Conservation (phyloP, 2,113 vertebrate species). For the Cromileptes altivelis region DNA sequence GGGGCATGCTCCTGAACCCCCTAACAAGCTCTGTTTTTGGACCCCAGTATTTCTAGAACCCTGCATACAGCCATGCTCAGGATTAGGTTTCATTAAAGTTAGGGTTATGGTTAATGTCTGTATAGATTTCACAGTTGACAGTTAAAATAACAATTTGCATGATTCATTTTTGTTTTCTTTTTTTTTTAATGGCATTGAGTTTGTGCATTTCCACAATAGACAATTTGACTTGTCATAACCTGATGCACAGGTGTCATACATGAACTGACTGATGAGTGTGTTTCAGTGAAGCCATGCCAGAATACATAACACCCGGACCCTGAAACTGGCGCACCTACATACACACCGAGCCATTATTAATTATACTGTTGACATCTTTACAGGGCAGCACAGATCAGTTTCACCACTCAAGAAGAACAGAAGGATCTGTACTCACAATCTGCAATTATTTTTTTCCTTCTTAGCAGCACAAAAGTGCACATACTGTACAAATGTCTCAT, state of each 20-base stretch:
- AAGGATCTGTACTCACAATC: background rate
- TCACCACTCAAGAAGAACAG: background rate
- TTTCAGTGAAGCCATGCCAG: background rate
- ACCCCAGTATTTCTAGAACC: too few relatives aligned
- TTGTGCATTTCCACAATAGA: background rate
- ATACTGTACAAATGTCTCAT: constrained; percentile 1
- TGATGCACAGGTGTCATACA: background rate
- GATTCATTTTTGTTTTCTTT: background rate
- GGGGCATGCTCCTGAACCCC: too few relatives aligned
- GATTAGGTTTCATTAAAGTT: background rate
- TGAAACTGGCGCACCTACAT: constrained; percentile 3
- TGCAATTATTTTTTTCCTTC: too few relatives aligned
- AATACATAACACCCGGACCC: background rate
- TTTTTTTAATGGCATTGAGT: background rate
- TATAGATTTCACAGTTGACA: background rate
- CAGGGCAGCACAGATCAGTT: background rate
- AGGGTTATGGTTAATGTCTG: background rate
- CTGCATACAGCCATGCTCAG: background rate
- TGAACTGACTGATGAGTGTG: background rate
- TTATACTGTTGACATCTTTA: background rate
- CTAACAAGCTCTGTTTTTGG: too few relatives aligned
- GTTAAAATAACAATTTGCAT: background rate
- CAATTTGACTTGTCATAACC: background rate
- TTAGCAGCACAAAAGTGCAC: background rate
- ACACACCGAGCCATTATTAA: background rate